Conservation (phyloP, 2,888 invertebrate genomes). For the Ischnura elegans region DNA sequence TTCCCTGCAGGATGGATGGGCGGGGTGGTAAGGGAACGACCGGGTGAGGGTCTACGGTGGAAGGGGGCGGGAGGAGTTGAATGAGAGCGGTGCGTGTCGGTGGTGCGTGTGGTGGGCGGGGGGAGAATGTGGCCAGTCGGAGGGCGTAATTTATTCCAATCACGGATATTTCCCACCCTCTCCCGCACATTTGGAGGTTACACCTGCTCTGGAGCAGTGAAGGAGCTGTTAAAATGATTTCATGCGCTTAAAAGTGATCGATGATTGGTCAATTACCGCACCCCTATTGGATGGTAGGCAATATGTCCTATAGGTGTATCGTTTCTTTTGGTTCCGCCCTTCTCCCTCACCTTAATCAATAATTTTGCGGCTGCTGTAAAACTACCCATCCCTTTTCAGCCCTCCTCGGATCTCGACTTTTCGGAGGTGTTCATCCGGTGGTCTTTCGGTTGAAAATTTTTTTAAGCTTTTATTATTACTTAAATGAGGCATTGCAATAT, state of each 20-base stretch:
- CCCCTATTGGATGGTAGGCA: background rate
- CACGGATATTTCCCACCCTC: background rate
- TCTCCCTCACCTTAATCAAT: background rate
- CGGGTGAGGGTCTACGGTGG: background rate
- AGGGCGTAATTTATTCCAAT: constrained; percentile 33
- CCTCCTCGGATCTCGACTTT: background rate
- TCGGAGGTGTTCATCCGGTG: background rate
- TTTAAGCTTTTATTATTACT: no score
- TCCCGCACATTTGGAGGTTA: constrained; percentile 38
- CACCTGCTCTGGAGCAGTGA: constrained; percentile 18
- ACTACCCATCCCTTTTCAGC: background rate
- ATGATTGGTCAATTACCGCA: constrained; percentile 36
- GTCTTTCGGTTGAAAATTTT: no score
- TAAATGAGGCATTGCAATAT: no score
- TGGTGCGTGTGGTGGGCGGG: background rate
- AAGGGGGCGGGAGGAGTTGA: background rate
- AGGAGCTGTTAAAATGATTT: constrained; percentile 46
- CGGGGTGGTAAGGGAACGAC: background rate
- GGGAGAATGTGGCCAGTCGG: background rate
- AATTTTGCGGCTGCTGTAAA: background rate
- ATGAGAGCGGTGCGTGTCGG: background rate
- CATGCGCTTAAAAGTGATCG: constrained; percentile 33
- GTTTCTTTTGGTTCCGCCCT: background rate
- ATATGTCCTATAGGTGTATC: background rate
- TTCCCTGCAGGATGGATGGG: background rate